These are phyloP conservation scores for Unio pictorum DNA, from an alignment of 2,888 invertebrate genomes.

Conservation along the genomic window DNA sequence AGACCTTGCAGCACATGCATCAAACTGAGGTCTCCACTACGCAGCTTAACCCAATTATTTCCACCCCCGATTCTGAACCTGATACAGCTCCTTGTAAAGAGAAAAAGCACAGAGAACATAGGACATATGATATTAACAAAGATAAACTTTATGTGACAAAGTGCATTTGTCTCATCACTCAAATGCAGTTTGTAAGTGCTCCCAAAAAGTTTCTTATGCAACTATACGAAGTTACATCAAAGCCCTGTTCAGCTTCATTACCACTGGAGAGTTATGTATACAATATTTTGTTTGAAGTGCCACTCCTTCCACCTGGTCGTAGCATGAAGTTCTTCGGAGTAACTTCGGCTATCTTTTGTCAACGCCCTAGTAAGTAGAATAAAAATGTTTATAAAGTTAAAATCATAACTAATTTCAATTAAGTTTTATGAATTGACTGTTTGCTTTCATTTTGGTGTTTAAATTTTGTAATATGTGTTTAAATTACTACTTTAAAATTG, in stretches of 20 bases:
- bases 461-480: too few species aligned
- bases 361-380: conserved; percentile 67
- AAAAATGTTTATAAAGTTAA: neutral
- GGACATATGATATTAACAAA: conserved; percentile 88
- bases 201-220: conserved; percentile 58
- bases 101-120: conserved; percentile 17
- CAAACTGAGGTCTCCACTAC: conserved; percentile 66
- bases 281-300: conserved; percentile 94
- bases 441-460: too few species aligned
- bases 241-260: conserved; percentile 60
- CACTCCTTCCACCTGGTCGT: conserved; percentile 89
- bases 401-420: neutral
- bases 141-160: conserved; percentile 96
- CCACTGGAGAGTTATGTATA: conserved; percentile 94
- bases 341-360: conserved; percentile 62
- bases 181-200: conserved; percentile 81
- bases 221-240: conserved; percentile 56
- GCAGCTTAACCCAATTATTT: conserved; percentile 19
- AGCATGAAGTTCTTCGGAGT: conserved; percentile 81
- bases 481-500: too few species aligned
- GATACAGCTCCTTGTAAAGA: conserved; percentile 31
- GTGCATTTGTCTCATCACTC: conserved; percentile 92
- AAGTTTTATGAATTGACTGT: too few species aligned
- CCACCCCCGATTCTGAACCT: conserved; percentile 30
- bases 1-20: conserved; percentile 86